These are phyloP conservation scores for Calephelis virginiensis DNA, from an alignment of 1,140 invertebrate genomes.

Conservation along the genomic window DNA sequence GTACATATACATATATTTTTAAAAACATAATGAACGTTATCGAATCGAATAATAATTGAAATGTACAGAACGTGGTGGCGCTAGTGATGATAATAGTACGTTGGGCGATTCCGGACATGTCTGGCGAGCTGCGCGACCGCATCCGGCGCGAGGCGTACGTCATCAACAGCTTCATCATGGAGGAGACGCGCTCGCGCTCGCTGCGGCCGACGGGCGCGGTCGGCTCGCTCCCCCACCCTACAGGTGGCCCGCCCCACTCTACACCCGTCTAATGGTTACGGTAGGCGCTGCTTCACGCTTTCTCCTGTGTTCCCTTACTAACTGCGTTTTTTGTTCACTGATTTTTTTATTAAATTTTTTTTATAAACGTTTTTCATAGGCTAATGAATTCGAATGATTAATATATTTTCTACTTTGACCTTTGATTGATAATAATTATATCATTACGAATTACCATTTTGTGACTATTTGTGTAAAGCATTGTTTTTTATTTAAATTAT, in stretches of 20 bases:
- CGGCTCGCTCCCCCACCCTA: slow-evolving; percentile 29
- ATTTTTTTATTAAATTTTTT: too few relatives aligned
- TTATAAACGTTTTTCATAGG: background rate
- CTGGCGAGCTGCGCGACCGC: slow-evolving; percentile 85
- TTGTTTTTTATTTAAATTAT: too few relatives aligned
- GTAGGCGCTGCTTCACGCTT: slow-evolving; percentile 47
- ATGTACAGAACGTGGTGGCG: slow-evolving; percentile 87
- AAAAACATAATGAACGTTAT: slow-evolving; percentile 2
- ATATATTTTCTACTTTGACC: too few relatives aligned
- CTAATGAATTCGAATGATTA: background rate
- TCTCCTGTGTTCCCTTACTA: slow-evolving; percentile 38
- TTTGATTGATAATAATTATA: background rate
- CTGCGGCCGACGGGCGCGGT: slow-evolving; percentile 21
- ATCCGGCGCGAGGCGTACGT: slow-evolving; percentile 92
- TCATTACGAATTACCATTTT: too few relatives aligned
- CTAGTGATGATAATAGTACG: slow-evolving; percentile 89
- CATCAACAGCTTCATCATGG: slow-evolving; percentile 94
- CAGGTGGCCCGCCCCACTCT: slow-evolving; percentile 31
- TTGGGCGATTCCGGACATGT: slow-evolving; percentile 93
- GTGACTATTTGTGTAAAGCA: too few relatives aligned
- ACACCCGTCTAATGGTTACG: slow-evolving; percentile 48
- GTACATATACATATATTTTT: background rate
- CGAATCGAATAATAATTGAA: too few relatives aligned
- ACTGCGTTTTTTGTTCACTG: slow-evolving; percentile 47
- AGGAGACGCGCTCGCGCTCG: slow-evolving; percentile 60